Conservation (phyloP, 2,113 vertebrate genomes). For the Phalacrocorax brasilianus region DNA sequence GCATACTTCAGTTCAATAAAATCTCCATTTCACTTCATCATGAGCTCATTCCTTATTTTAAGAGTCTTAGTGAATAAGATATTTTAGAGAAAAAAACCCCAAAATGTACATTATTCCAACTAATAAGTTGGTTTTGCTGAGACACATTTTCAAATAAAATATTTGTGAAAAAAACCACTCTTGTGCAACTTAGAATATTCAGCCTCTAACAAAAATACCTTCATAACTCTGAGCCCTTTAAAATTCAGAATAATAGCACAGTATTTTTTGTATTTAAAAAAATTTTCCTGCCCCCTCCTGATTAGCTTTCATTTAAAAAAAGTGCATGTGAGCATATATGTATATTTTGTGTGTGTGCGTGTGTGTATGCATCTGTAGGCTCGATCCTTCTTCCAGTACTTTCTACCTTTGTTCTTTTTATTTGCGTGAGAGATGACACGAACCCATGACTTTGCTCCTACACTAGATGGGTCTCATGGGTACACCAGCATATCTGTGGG, state of each 20-base stretch:
- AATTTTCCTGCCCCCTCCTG: background rate
- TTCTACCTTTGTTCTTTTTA: background rate
- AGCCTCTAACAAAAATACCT: background rate
- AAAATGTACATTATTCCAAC: background rate
- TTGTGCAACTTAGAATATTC: background rate
- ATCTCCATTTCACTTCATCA: background rate
- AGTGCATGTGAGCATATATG: rapidly evolving
- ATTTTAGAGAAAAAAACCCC: rapidly evolving
- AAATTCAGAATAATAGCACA: background rate
- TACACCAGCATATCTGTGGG: too few species aligned
- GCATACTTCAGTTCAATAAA: background rate
- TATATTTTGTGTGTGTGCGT: background rate
- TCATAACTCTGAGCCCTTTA: background rate
- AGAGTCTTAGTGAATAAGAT: background rate
- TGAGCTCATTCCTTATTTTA: background rate
- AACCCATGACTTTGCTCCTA: background rate
- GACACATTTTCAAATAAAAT: background rate
- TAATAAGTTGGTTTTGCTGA: background rate
- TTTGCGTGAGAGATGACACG: background rate
- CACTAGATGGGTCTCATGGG: too few species aligned
- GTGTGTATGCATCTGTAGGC: background rate
- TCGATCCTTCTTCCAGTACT: background rate
- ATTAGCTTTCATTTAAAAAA: background rate
- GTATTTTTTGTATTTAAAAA: background rate
- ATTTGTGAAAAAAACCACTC: background rate